phyloP scores from a whole-genome alignment of 2,113 vertebrate species.

The Crotalus viridis region DNA sequence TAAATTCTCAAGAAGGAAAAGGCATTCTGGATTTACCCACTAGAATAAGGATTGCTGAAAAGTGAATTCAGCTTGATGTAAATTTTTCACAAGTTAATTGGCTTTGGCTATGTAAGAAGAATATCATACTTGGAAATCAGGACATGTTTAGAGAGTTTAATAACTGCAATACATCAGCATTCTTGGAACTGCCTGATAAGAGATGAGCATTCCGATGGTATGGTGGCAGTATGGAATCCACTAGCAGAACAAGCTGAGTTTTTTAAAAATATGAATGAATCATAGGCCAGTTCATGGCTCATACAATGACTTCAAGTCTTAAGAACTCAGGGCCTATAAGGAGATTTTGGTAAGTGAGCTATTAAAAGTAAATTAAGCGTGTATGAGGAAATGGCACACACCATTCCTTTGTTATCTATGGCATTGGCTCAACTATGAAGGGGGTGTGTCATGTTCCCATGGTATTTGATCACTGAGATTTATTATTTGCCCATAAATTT shows the following conservation, averaged over 20 bases:
- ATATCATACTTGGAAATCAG: constrained; percentile 62
- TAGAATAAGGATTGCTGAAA: constrained; percentile 21
- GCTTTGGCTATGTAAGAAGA: constrained; percentile 56
- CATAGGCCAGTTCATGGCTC: constrained; percentile 17
- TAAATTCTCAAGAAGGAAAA: rapidly evolving
- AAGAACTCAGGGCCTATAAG: constrained; percentile 65
- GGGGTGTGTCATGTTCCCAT: constrained; percentile 59
- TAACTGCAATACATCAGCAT: constrained; percentile 57
- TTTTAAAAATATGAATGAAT: constrained; percentile 46
- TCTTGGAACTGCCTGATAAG: constrained; percentile 68
- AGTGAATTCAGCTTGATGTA: constrained; percentile 40
- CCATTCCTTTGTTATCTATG: constrained; percentile 56
- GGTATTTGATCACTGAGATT: constrained; percentile 30
- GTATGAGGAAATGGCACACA: constrained; percentile 43
- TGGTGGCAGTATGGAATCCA: constrained; percentile 31
- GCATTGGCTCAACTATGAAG: constrained; percentile 35
- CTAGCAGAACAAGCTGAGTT: constrained; percentile 42
- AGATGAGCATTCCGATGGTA: constrained; percentile 40
- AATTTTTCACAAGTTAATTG: constrained; percentile 46
- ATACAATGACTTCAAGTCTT: constrained; percentile 56
- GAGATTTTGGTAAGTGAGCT: constrained; percentile 58
- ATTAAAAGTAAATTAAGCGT: constrained; percentile 55
- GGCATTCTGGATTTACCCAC: constrained; percentile 31
- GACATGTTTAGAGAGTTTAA: constrained; percentile 57
- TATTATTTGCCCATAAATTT: constrained; percentile 25